Evolutionary conservation across 2,888 invertebrate species (phyloP), one percentile per base, ranked within the genome.

Genomic region (Callyntrura sp.): DNA sequence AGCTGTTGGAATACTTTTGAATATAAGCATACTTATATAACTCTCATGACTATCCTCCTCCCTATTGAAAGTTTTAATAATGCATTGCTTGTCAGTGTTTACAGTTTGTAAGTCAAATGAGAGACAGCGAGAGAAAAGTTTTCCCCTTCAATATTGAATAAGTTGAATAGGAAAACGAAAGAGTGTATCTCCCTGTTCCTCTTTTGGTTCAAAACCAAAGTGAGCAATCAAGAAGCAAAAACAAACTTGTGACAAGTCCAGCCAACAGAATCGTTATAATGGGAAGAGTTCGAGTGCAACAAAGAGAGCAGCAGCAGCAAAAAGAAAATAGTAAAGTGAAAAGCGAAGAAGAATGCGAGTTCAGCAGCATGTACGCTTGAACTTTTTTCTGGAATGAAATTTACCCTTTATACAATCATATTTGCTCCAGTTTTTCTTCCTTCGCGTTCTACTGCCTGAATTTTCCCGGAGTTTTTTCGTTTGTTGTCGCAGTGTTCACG

Each of bases 151-250:
- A 84, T 84, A 84, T 73, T 73, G 57, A 20, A 73, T 14, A 62
- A 23, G 57, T 57, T 57, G 57, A 57, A 57, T 57, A 70, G 4
- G 17, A 35, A 62, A 85, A 60, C 35, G 60, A 73, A 45, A 85
- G 68, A 73, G 2, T 25, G 73, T 73, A 25, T 35, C 57, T 73
- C 35, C 6, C 57, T 57, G 4, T 57, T 62, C 14, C n/a, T n/a
- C n/a, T n/a, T n/a, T n/a, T n/a, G n/a, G n/a, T n/a, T 23, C 25
- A 62, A 62, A 85, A 43, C 55, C 73, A 45, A 73, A 85, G 73
- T 73, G 85, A 85, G 85, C 73, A 85, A 85, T 85, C 85, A 85
- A 55, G 60, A 73, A 20, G 60, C 20, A 85, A 85, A 84, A 57
- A n/a, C 25, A 65, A 70, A 35, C 70, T 70, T 70, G 70, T 35